Conservation (phyloP, 1,140 invertebrate species). For the Ephestia elutella region DNA sequence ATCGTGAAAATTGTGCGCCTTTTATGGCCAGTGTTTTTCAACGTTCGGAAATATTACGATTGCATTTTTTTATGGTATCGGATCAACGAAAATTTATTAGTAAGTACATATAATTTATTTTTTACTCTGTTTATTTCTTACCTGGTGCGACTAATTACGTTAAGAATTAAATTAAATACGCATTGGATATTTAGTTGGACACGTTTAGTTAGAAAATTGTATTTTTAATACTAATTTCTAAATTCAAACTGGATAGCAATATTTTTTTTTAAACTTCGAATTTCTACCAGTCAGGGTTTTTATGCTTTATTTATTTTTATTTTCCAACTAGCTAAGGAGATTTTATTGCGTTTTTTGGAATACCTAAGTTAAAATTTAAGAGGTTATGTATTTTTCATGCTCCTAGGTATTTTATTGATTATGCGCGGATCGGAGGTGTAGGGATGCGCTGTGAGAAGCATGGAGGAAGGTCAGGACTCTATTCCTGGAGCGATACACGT, state of each 20-base stretch:
- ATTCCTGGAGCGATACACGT: conserved; percentile 29
- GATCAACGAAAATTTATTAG: neutral
- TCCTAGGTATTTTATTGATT: conserved; percentile 53
- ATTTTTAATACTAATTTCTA: too few relatives aligned
- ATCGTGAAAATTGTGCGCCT: conserved; percentile 20
- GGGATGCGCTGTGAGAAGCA: conserved; percentile 29
- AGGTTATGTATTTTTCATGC: conserved; percentile 21
- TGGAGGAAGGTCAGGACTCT: conserved; percentile 44
- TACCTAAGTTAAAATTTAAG: neutral
- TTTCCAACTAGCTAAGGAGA: too few relatives aligned
- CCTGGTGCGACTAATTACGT: too few relatives aligned
- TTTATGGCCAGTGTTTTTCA: conserved; percentile 15
- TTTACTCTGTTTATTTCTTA: neutral
- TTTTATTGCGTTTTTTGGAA: neutral
- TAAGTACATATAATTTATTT: neutral
- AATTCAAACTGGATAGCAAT: too few relatives aligned
- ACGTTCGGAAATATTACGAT: neutral
- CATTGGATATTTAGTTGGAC: too few relatives aligned
- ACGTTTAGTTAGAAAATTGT: too few relatives aligned
- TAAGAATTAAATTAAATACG: too few relatives aligned
- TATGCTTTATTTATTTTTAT: too few relatives aligned
- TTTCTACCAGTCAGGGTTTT: too few relatives aligned
- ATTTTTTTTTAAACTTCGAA: too few relatives aligned
- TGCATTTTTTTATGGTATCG: neutral
- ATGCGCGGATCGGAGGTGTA: conserved; percentile 27